phyloP scores from a whole-genome alignment of 1,140 invertebrate species.

The Drosophila prosaltans region DNA sequence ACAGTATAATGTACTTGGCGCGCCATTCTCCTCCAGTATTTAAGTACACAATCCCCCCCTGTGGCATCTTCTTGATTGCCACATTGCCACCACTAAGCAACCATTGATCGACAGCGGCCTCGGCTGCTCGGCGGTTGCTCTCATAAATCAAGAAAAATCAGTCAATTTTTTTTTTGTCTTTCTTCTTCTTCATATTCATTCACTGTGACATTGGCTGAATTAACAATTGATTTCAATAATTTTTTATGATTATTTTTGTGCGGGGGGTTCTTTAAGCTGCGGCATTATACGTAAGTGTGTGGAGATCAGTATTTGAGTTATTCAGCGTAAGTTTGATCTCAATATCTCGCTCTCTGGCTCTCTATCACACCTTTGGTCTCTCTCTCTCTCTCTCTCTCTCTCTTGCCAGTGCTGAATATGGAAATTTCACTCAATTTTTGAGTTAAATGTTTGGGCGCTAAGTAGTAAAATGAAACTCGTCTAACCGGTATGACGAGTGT shows the following conservation, averaged over 20 bases:
- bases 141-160: constrained; percentile 81
- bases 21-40: constrained; percentile 13
- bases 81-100: not conserved
- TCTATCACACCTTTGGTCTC: constrained; percentile 12
- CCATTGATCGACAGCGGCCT: constrained; percentile 21
- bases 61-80: constrained; percentile 55
- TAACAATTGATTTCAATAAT: constrained; percentile 81
- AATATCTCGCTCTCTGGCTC: not conserved
- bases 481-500: constrained; percentile 79
- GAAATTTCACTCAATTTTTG: constrained; percentile 54
- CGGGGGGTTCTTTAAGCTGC: constrained; percentile 40
- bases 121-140: constrained; percentile 40
- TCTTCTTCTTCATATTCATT: constrained; percentile 19
- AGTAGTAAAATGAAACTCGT: constrained; percentile 57
- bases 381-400: constrained; percentile 3
- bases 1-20: constrained; percentile 5
- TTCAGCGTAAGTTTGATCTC: constrained; percentile 39
- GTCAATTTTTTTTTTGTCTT: constrained; percentile 65
- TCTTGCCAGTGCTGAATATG: constrained; percentile 55
- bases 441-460: constrained; percentile 26
- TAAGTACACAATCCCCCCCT: constrained; percentile 52
- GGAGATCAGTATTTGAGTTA: constrained; percentile 40
- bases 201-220: constrained; percentile 80
- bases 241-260: constrained; percentile 78
- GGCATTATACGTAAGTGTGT: constrained; percentile 24